These are phyloP conservation scores for Cephus sareptanus DNA, from an alignment of 2,888 invertebrate species.

Conservation along the genomic window DNA sequence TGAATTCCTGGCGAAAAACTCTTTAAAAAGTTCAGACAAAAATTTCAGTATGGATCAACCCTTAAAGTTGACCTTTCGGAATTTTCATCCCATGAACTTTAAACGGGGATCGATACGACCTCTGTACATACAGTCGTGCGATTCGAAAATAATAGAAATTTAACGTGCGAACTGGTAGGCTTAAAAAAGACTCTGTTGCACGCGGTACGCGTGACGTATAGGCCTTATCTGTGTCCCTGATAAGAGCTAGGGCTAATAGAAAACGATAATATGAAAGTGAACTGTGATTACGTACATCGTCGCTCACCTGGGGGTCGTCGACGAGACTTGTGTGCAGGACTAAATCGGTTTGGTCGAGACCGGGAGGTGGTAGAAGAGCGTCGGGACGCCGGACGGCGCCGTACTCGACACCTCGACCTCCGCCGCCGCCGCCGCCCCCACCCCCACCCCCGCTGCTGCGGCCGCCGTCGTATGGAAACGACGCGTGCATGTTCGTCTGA, in stretches of 20 bases:
- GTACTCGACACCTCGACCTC: constrained; percentile 55
- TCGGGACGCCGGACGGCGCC: constrained; percentile 62
- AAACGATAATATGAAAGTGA: constrained; percentile 19
- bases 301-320: constrained; percentile 66
- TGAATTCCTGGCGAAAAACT: background rate
- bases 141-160: background rate
- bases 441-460: constrained; percentile 60
- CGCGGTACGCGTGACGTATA: background rate
- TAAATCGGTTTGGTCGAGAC: constrained; percentile 64
- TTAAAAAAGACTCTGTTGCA: background rate
- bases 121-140: background rate
- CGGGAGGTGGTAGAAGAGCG: constrained; percentile 62
- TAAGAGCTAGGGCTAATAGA: background rate
- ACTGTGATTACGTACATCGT: constrained; percentile 63
- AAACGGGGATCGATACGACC: background rate
- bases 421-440: constrained; percentile 60
- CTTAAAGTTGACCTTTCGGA: background rate
- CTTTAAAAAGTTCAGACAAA: background rate
- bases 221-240: background rate
- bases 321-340: constrained; percentile 64
- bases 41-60: background rate
- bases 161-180: background rate
- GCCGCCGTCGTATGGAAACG: constrained; percentile 67
- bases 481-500: constrained; percentile 68
- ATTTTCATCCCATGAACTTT: background rate